Conservation (phyloP, 2,888 invertebrate species). For the Nephrotoma flavescens region DNA sequence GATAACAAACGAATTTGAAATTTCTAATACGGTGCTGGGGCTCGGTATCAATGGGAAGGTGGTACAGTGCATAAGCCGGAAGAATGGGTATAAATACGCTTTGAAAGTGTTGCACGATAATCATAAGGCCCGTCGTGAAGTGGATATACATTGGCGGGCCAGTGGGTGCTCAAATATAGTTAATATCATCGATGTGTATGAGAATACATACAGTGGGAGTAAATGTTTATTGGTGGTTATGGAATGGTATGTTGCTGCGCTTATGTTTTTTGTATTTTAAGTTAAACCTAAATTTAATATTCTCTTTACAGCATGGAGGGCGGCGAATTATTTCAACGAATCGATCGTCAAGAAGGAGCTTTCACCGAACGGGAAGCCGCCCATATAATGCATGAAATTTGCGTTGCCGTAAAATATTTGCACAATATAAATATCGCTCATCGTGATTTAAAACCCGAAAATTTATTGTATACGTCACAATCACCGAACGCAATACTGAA, state of each 20-base stretch:
- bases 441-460: slow-evolving; percentile 95
- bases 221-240: slow-evolving; percentile 94
- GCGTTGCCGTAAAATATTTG: slow-evolving; percentile 83
- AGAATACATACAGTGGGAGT: slow-evolving; percentile 85
- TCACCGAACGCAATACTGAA: slow-evolving; percentile 72
- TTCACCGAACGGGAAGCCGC: slow-evolving; percentile 95
- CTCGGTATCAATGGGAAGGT: slow-evolving; percentile 98
- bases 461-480: slow-evolving; percentile 73
- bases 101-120: slow-evolving; percentile 90
- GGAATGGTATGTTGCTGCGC: slow-evolving; percentile 63
- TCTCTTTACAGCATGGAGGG: slow-evolving; percentile 70
- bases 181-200: slow-evolving; percentile 79
- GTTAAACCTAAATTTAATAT: neutral
- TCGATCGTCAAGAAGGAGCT: slow-evolving; percentile 84
- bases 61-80: slow-evolving; percentile 76
- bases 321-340: slow-evolving; percentile 92
- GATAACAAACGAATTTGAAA: slow-evolving; percentile 81
- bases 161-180: slow-evolving; percentile 88
- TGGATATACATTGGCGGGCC: slow-evolving; percentile 89
- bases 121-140: slow-evolving; percentile 83
- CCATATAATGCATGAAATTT: slow-evolving; percentile 91
- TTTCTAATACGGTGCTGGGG: slow-evolving; percentile 85
- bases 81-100: slow-evolving; percentile 67
- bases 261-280: neutral
- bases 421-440: slow-evolving; percentile 94